These are phyloP conservation scores for Agrotis segetum DNA, from an alignment of 2,888 invertebrate species.

Conservation along the genomic window DNA sequence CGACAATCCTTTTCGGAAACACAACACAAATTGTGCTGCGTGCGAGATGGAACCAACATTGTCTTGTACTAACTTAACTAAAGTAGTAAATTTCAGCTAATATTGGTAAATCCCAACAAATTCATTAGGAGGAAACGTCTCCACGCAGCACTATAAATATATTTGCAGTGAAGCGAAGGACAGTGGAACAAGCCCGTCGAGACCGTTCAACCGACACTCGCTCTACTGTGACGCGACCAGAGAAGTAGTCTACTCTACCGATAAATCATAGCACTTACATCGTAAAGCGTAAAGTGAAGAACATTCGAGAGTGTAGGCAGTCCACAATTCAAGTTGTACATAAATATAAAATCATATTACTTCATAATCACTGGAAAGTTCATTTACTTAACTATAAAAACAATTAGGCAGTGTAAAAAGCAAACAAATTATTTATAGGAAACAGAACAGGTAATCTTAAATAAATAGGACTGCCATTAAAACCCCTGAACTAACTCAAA, in stretches of 20 bases:
- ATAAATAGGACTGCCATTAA: slow-evolving; percentile 81
- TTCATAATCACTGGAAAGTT: slow-evolving; percentile 74
- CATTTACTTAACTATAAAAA: slow-evolving; percentile 73
- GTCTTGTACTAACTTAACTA: slow-evolving; percentile 64
- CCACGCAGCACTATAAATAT: slow-evolving; percentile 72
- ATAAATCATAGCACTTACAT: slow-evolving; percentile 82
- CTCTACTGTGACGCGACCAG: slow-evolving; percentile 85
- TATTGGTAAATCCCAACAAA: slow-evolving; percentile 56
- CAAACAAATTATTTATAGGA: slow-evolving; percentile 70
- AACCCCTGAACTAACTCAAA: slow-evolving; percentile 89
- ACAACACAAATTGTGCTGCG: slow-evolving; percentile 94
- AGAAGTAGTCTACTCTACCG: slow-evolving; percentile 85
- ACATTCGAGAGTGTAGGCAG: slow-evolving; percentile 86
- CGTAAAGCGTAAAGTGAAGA: slow-evolving; percentile 79
- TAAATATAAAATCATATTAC: slow-evolving; percentile 67
- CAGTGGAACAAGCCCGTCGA: slow-evolving; percentile 54
- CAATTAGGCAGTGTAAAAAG: slow-evolving; percentile 75
- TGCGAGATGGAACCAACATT: slow-evolving; percentile 69
- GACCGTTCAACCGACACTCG: slow-evolving; percentile 67
- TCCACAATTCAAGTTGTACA: slow-evolving; percentile 75
- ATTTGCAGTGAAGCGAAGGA: slow-evolving; percentile 84
- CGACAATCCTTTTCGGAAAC: slow-evolving; percentile 95
- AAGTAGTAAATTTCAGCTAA: slow-evolving; percentile 64
- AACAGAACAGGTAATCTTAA: slow-evolving; percentile 68
- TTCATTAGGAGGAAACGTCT: slow-evolving; percentile 63